These are phyloP conservation scores for Ptilorrhoa leucosticta DNA, from an alignment of 2,113 vertebrate genomes.

Conservation along the genomic window DNA sequence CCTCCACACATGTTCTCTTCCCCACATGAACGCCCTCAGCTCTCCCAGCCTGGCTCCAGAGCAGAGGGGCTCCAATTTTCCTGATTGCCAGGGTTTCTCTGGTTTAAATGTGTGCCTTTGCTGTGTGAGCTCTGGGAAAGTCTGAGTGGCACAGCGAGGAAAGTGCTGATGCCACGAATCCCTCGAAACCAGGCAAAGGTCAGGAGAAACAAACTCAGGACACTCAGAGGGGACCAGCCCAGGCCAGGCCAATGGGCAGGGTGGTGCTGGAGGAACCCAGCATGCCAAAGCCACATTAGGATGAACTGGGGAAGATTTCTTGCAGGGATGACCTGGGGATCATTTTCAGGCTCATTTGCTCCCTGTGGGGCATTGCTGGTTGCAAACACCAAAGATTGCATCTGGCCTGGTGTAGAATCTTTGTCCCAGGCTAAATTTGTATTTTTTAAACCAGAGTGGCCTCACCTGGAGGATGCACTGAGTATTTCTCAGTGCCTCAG, in stretches of 20 bases:
- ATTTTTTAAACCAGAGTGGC: not conserved
- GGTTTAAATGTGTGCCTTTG: not conserved
- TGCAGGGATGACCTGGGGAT: not conserved
- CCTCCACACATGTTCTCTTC: not conserved
- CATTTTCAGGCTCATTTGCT: not conserved
- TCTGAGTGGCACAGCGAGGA: not conserved
- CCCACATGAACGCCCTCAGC: accelerated
- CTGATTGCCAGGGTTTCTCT: not conserved
- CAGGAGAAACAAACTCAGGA: not conserved
- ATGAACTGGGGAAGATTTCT: not conserved
- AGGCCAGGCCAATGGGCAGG: not conserved
- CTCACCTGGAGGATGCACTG: not conserved
- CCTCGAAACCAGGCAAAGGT: not conserved
- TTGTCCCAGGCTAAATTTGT: not conserved
- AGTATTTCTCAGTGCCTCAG: not conserved
- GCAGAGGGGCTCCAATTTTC: not conserved
- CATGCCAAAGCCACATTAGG: not conserved
- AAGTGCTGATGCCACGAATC: not conserved
- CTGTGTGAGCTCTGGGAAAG: not conserved
- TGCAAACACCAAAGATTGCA: not conserved
- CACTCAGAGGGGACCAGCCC: not conserved
- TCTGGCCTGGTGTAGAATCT: not conserved
- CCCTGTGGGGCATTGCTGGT: not conserved
- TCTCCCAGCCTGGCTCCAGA: not conserved
- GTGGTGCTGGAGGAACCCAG: not conserved